phyloP scores from a whole-genome alignment of 1,140 invertebrate species.

The Hylaeus anthracinus region DNA sequence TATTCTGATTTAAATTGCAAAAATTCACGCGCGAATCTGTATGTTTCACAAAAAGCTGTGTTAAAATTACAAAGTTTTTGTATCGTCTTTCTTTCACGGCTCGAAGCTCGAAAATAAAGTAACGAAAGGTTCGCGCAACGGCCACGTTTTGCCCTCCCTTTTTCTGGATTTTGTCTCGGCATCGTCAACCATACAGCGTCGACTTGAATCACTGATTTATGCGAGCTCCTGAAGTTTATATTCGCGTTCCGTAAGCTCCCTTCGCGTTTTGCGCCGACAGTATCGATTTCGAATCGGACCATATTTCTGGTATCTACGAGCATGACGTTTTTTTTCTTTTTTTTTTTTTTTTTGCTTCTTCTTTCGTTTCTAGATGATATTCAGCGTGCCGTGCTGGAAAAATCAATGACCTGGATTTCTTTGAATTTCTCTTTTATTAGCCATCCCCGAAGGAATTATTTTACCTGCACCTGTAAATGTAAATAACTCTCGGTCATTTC shows the following conservation, averaged over 20 bases:
- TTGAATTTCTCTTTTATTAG: background rate
- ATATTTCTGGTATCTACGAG: slow-evolving; percentile 1
- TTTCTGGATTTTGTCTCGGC: background rate
- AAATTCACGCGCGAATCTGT: too few species aligned
- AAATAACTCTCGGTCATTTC: too few species aligned
- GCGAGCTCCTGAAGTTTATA: background rate
- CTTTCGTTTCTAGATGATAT: background rate
- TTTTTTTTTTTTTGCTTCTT: too few species aligned
- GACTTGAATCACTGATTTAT: background rate
- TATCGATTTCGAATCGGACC: slow-evolving; percentile 3
- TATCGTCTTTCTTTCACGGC: too few species aligned
- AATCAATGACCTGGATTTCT: background rate
- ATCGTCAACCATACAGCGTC: background rate
- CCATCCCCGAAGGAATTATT: background rate
- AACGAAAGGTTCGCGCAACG: background rate
- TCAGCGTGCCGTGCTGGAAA: background rate
- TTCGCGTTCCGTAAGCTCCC: background rate
- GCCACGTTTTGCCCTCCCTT: background rate
- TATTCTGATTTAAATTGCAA: too few species aligned
- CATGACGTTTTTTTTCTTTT: background rate
- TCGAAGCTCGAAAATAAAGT: too few species aligned
- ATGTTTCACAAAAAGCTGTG: too few species aligned
- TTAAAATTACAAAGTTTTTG: too few species aligned
- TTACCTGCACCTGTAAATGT: background rate
- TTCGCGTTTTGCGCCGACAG: background rate